Base-by-base conservation (phyloP, 2,797 vertebrate species). In the Platyrinchus mystaceus region DNA sequence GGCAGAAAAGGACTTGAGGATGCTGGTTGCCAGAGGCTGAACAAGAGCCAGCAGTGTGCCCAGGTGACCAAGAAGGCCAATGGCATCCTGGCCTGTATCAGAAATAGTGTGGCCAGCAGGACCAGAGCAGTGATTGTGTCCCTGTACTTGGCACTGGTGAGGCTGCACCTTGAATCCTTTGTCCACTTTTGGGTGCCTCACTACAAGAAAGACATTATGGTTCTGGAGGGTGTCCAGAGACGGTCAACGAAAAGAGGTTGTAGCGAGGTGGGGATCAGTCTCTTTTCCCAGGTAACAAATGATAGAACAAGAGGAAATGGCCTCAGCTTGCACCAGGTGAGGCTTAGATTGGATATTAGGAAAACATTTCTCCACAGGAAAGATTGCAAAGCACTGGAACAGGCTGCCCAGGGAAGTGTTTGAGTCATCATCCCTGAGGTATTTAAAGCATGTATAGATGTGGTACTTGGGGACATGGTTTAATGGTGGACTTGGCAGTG, bases 151-250 rank as follows among this genome's bases (percentile, higher is more conserved):
- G 23, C 9, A 28, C 62, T 55, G 36, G 2, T 37, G 63, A 15
- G 55, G 32, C 13, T 1, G 0, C 27, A 43, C 3, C 43, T 56
- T 0, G 0, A 30, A 1, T 9, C 4, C 9, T 44, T 23, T 15
- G 6, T 36, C 0, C 36, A 21, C 36, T 50, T 70, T 5, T 44
- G 32, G 11, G 36, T 0, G 7, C 5, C 11, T 63, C 70, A 37
- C 0, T 56, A 1, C 56, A 82, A 14, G 15, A 43, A 16, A 18
- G 32, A 37, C 32, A 4, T 4, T 21, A 32, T 43, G 23, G 53
- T 12, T 12, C 60, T 59, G 46, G 9, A 67, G 14, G 0, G 0
- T 3, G 21, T 34, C 26, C 24, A 39, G 46, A 46, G 39, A 46
- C 53, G 11, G 9, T 7, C 7, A 52, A 4, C 5, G 6, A 64